Conservation (phyloP, 2,113 vertebrate genomes). For the Gobio gobio region DNA sequence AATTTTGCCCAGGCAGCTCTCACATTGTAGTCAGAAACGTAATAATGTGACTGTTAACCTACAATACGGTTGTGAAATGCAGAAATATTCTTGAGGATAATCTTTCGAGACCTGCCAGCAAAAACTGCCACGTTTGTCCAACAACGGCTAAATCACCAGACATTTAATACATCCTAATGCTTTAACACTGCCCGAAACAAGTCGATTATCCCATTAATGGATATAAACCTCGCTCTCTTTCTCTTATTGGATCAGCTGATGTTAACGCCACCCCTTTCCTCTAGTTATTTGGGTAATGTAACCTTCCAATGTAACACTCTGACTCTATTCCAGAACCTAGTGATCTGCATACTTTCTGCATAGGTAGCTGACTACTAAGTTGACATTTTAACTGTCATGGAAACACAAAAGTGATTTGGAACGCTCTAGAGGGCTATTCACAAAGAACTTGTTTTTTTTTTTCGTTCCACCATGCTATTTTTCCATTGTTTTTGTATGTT, state of each 20-base stretch:
- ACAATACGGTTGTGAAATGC: constrained; percentile 18
- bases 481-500: no score
- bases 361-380: not conserved
- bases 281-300: constrained; percentile 31
- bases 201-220: constrained; percentile 44
- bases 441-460: no score
- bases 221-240: constrained; percentile 33
- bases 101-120: constrained; percentile 21
- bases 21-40: not conserved
- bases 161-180: constrained; percentile 28
- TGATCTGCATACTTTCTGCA: constrained; percentile 21
- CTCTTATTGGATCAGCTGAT: constrained; percentile 49
- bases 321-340: not conserved
- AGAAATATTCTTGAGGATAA: constrained; percentile 25
- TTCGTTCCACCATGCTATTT: no score
- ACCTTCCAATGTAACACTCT: constrained; percentile 56
- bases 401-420: not conserved
- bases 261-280: constrained; percentile 24
- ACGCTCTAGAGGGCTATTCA: no score
- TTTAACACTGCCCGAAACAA: constrained; percentile 38
- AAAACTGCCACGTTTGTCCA: constrained; percentile 24
- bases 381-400: not conserved
- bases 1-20: not conserved
- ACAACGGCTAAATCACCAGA: constrained; percentile 41
- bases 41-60: constrained; percentile 12